Evolutionary conservation across 2,113 vertebrate species (phyloP).

Genomic region (Hippocampus mohnikei): DNA sequence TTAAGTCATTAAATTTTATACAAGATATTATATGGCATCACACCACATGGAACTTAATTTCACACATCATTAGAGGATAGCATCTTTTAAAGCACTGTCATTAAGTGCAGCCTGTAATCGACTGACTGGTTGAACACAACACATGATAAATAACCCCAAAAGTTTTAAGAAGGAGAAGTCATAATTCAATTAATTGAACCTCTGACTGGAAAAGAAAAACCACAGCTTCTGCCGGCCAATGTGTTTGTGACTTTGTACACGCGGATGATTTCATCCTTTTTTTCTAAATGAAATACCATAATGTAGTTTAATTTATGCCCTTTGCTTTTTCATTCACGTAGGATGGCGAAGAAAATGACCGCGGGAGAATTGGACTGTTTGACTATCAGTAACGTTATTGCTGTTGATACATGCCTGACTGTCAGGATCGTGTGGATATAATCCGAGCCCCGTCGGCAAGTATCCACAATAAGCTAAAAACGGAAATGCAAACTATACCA

Average conservation of each 20-base stretch:
- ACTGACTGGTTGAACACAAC: constrained; percentile 36
- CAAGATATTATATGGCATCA: background rate
- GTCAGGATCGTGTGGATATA: constrained; percentile 57
- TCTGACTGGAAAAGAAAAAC: constrained; percentile 29
- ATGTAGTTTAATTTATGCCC: constrained; percentile 55
- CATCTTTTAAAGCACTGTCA: constrained; percentile 18
- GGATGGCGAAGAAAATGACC: constrained; percentile 33
- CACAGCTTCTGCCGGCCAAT: constrained; percentile 47
- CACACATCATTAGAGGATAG: constrained; percentile 11
- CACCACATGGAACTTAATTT: constrained; percentile 7
- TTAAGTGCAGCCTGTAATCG: constrained; percentile 25
- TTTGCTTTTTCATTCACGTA: constrained; percentile 9
- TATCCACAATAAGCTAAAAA: constrained; percentile 58
- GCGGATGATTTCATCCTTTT: constrained; percentile 47
- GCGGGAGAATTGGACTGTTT: constrained; percentile 52
- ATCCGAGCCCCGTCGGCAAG: constrained; percentile 63
- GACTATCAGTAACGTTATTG: constrained; percentile 43
- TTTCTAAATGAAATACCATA: constrained; percentile 51
- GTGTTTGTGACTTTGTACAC: constrained; percentile 51
- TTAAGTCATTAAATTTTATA: constrained; percentile 10
- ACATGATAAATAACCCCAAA: constrained; percentile 11
- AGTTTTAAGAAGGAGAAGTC: constrained; percentile 32
- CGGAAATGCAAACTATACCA: constrained; percentile 46
- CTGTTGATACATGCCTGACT: constrained; percentile 41
- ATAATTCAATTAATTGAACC: constrained; percentile 35